Conservation (phyloP, 2,888 invertebrate genomes). For the Habroteleia sp. region DNA sequence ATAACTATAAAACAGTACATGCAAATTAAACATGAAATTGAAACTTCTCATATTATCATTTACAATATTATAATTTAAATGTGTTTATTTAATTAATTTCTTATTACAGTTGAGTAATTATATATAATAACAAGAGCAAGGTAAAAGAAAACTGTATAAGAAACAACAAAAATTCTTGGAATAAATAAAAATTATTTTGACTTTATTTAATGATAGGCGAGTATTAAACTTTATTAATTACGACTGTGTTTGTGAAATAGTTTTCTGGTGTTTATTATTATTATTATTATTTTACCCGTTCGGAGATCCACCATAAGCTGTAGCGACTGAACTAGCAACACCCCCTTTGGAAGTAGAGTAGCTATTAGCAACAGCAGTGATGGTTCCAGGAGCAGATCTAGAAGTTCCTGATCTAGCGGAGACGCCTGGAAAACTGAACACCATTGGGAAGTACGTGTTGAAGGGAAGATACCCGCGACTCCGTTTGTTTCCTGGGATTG, state of each 20-base stretch:
- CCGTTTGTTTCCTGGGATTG: slow-evolving; percentile 68
- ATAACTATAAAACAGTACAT: too few species aligned
- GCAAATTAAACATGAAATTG: too few species aligned
- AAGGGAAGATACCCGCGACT: slow-evolving; percentile 76
- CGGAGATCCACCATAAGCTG: slow-evolving; percentile 86
- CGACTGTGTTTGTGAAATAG: too few species aligned
- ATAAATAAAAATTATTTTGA: too few species aligned
- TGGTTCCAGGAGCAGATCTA: slow-evolving; percentile 83
- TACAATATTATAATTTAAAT: too few species aligned
- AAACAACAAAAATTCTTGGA: too few species aligned
- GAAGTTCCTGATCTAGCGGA: slow-evolving; percentile 78
- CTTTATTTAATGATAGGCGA: too few species aligned
- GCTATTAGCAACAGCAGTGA: slow-evolving; percentile 88
- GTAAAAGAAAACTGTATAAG: too few species aligned
- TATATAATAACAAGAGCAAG: too few species aligned
- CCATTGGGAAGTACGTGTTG: slow-evolving; percentile 86
- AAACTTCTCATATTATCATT: too few species aligned
- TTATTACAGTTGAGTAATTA: too few species aligned
- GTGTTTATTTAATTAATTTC: too few species aligned
- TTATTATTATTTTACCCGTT: slow-evolving; percentile 27
- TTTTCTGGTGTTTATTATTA: neutral
- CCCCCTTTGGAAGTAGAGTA: slow-evolving; percentile 88
- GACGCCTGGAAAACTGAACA: slow-evolving; percentile 82
- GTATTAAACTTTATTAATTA: neutral
- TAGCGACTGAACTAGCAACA: slow-evolving; percentile 87